Percentiles rank a stretch among this genome's conserved stretches.
Evolutionary conservation across 2,888 invertebrate species (phyloP).

Genomic region (Notodonta dromedarius): DNA sequence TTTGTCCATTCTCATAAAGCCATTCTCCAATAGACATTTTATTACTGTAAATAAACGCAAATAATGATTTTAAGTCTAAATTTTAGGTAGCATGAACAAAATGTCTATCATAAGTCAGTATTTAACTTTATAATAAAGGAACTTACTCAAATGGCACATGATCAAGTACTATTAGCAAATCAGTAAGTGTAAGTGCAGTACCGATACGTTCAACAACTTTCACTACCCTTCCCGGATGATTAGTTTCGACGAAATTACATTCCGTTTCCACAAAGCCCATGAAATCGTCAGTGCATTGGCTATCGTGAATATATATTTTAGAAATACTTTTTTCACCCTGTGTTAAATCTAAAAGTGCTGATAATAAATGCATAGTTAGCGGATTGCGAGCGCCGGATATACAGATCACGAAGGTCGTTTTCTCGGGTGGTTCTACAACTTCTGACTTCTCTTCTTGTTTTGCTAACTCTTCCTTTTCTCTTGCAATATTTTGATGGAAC

Average conservation of each 20-base stretch:
- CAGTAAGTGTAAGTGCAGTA: conserved; percentile 72
- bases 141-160: conserved; percentile 69
- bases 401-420: conserved; percentile 53
- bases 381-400: conserved; percentile 67
- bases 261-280: conserved; percentile 64
- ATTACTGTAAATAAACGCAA: conserved; percentile 47
- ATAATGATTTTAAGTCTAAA: neutral
- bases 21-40: conserved; percentile 65
- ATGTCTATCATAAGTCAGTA: too few species aligned
- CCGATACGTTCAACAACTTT: conserved; percentile 72
- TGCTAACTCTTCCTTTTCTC: conserved; percentile 23
- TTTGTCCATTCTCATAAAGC: conserved; percentile 58
- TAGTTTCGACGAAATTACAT: conserved; percentile 58
- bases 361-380: conserved; percentile 63
- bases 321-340: conserved; percentile 48
- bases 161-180: conserved; percentile 81
- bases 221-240: conserved; percentile 59
- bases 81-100: too few species aligned
- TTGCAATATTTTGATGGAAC: conserved; percentile 50
- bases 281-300: conserved; percentile 49
- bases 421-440: conserved; percentile 16
- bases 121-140: too few species aligned
- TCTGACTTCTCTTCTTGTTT: conserved; percentile 13
- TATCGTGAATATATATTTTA: conserved; percentile 68
- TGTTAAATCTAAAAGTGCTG: conserved; percentile 59